phyloP scores from a whole-genome alignment of 1,140 invertebrate species.

The Muscidifurax raptorellus region DNA sequence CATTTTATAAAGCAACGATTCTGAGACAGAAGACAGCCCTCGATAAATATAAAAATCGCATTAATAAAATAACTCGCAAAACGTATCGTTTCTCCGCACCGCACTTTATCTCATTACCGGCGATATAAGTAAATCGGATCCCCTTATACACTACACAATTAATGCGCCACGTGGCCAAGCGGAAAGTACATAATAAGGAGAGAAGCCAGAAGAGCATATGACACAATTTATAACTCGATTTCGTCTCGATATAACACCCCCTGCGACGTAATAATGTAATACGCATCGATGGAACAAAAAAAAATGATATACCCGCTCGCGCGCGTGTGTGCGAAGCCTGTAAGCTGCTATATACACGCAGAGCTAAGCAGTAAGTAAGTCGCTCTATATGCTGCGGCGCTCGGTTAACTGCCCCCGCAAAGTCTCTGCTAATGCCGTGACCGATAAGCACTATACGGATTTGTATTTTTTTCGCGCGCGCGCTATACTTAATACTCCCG shows the following conservation, averaged over 20 bases:
- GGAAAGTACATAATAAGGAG: background rate
- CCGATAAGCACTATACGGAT: background rate
- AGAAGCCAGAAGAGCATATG: background rate
- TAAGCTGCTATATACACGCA: background rate
- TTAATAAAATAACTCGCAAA: no score
- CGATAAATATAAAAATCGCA: no score
- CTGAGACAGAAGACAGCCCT: no score
- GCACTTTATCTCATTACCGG: background rate
- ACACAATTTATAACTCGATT: background rate
- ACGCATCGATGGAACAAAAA: background rate
- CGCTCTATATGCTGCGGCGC: no score
- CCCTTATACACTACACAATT: background rate
- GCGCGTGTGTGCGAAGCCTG: background rate
- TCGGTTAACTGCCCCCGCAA: background rate
- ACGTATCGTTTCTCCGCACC: no score
- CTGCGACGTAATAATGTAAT: background rate
- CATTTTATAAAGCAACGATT: no score
- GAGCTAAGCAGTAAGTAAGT: no score
- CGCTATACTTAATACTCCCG: no score
- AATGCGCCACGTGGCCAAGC: background rate
- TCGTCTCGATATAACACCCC: no score
- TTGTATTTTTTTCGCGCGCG: background rate
- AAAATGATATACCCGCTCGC: background rate
- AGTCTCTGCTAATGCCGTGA: background rate
- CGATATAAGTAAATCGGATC: background rate